Percentiles rank a stretch among this genome's conserved stretches.
Evolutionary conservation across 2,888 invertebrate species (phyloP).

Genomic region (Unio pictorum): DNA sequence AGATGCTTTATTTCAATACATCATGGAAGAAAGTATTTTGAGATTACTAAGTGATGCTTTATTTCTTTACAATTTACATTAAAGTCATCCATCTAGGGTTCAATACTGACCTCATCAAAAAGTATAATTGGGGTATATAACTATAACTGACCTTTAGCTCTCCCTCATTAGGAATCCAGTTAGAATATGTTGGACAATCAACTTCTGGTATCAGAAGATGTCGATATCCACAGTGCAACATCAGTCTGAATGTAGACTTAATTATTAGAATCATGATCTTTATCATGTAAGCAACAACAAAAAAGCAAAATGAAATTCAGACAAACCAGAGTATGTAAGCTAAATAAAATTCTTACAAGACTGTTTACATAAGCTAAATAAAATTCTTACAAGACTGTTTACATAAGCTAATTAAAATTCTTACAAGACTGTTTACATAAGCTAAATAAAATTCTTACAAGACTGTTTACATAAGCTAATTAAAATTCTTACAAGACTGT

Average conservation of each 20-base stretch:
- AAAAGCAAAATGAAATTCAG: neutral
- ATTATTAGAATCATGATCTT: neutral
- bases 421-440: too few species aligned
- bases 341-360: neutral
- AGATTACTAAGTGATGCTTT: too few species aligned
- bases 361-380: neutral
- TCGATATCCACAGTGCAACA: conserved; percentile 69
- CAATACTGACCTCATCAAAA: too few species aligned
- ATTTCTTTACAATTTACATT: too few species aligned
- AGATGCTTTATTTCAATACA: too few species aligned
- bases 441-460: too few species aligned
- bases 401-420: too few species aligned
- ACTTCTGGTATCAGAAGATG: conserved; percentile 78
- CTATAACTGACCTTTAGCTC: conserved; percentile 74
- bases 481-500: too few species aligned
- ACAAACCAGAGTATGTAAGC: neutral
- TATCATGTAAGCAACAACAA: neutral
- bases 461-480: too few species aligned
- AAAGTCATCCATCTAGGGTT: too few species aligned
- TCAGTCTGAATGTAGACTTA: conserved; percentile 24
- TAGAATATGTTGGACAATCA: conserved; percentile 69
- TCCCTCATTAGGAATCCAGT: conserved; percentile 71
- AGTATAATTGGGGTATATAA: neutral
- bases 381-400: too few species aligned
- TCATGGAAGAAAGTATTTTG: neutral